Evolutionary conservation across 92 coral and sea anemone species (phyloP).

Genomic region (Meandrina meandrites): DNA sequence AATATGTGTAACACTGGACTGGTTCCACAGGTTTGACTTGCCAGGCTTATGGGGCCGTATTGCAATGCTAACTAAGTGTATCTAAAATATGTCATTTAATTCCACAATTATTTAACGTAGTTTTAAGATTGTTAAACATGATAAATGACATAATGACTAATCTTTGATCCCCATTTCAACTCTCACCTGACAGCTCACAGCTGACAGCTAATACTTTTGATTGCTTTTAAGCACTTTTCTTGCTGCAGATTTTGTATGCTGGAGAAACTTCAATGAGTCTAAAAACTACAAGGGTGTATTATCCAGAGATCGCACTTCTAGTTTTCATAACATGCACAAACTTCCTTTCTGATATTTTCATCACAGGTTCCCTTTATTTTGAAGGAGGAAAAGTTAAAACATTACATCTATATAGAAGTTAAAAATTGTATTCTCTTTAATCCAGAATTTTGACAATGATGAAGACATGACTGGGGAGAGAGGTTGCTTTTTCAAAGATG

Average conservation of each 20-base stretch:
- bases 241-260: background rate
- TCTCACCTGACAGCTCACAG: background rate
- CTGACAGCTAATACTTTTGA: background rate
- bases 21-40: background rate
- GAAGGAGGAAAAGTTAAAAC: background rate
- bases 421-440: background rate
- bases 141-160: background rate
- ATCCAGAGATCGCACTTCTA: background rate
- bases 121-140: background rate
- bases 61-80: too few relatives aligned
- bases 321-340: background rate
- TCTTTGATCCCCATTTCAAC: background rate
- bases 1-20: background rate
- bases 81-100: too few relatives aligned
- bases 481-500: constrained; percentile 97
- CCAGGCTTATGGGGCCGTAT: too few relatives aligned
- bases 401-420: background rate
- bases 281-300: background rate
- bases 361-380: background rate
- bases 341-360: background rate
- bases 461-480: constrained; percentile 96
- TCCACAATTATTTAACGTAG: too few relatives aligned
- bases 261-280: too few relatives aligned
- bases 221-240: background rate
- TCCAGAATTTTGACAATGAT: constrained; percentile 78